These are phyloP conservation scores for Phataginus tricuspis DNA, from an alignment of 2,797 vertebrate species.

Conservation along the genomic window DNA sequence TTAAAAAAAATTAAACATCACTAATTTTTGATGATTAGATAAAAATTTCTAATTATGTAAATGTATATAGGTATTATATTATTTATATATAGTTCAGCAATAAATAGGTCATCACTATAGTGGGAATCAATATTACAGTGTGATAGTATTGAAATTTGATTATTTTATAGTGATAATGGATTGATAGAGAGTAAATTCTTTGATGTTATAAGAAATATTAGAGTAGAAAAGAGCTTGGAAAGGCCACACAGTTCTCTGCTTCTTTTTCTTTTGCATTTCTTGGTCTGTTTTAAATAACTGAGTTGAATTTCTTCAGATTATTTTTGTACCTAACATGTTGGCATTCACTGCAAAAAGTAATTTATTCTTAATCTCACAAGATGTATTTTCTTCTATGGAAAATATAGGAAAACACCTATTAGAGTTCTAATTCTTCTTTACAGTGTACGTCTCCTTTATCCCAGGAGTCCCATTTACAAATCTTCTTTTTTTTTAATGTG, in stretches of 20 bases:
- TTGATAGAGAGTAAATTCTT: not conserved
- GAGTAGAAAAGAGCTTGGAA: not conserved
- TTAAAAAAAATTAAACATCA: not conserved
- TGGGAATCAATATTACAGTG: not conserved
- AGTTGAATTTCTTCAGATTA: not conserved
- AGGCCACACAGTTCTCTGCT: not conserved
- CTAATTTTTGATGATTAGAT: not conserved
- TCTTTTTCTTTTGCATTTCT: not conserved
- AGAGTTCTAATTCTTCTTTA: not conserved
- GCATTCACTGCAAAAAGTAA: not conserved
- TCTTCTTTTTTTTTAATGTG: not conserved
- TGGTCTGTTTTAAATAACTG: not conserved
- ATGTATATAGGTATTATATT: not conserved
- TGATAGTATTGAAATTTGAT: not conserved
- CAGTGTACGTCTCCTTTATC: not conserved
- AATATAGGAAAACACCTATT: not conserved
- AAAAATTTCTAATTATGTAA: not conserved
- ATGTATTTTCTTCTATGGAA: not conserved
- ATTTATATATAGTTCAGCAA: not conserved
- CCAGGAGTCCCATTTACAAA: not conserved
- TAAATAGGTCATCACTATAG: not conserved
- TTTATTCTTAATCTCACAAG: not conserved
- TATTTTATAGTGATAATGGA: not conserved
- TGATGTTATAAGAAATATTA: not conserved
- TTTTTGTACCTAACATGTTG: not conserved